Evolutionary conservation across 2,113 vertebrate species (phyloP).

Genomic region (Sebastes schlegelii): DNA sequence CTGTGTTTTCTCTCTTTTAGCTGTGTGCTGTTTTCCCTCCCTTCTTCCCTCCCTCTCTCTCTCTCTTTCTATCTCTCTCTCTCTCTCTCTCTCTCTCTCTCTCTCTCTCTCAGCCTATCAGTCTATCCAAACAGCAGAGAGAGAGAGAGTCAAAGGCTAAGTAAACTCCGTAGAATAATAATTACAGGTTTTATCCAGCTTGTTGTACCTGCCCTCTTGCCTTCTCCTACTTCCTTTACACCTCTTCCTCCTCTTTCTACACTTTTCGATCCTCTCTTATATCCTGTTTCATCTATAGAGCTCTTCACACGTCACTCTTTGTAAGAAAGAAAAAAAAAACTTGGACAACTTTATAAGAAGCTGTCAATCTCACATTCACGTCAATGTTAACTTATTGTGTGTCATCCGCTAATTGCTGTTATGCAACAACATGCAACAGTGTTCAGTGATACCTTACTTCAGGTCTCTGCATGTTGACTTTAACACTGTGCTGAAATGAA

Average conservation of each 20-base stretch:
- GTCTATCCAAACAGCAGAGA: constrained; percentile 65
- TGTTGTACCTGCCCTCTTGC: constrained; percentile 53
- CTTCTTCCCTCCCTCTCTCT: not conserved
- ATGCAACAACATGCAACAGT: constrained; percentile 17
- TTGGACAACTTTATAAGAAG: not conserved
- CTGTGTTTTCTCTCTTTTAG: constrained; percentile 36
- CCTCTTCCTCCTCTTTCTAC: not conserved
- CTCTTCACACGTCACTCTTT: not conserved
- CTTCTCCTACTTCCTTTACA: not conserved
- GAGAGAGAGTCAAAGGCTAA: constrained; percentile 22
- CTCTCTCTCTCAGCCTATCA: constrained; percentile 45
- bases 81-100: not conserved
- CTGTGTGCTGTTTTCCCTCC: constrained; percentile 29
- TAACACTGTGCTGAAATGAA: not conserved
- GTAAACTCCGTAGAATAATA: constrained; percentile 58
- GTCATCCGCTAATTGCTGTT: constrained; percentile 21
- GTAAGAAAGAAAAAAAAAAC: not conserved
- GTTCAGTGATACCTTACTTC: constrained; percentile 21
- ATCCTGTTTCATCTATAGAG: not conserved
- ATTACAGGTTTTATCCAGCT: constrained; percentile 62
- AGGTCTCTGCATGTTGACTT: constrained; percentile 55
- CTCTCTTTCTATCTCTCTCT: not conserved
- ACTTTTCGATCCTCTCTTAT: not conserved
- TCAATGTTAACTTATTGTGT: not conserved
- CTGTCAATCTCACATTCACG: not conserved